Conservation (phyloP, 2,888 invertebrate genomes). For the Tribolium freemani region DNA sequence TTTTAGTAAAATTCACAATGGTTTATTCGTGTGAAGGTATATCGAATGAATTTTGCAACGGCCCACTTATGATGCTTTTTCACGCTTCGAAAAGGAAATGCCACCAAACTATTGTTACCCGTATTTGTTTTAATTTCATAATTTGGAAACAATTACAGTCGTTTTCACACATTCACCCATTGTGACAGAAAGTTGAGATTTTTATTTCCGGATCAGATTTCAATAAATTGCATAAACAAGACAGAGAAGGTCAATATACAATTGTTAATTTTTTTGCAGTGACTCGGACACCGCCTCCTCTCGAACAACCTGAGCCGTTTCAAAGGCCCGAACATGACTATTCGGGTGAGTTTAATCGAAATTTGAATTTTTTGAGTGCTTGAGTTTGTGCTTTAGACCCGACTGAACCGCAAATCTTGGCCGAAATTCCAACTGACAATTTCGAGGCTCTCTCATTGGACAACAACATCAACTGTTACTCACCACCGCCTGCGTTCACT, state of each 20-base stretch:
- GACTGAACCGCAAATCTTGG: constrained; percentile 69
- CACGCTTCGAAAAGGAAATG: constrained; percentile 9
- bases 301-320: constrained; percentile 66
- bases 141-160: neutral
- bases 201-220: neutral
- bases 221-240: neutral
- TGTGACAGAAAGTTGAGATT: neutral
- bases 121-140: constrained; percentile 2
- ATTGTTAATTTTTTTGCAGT: constrained; percentile 70
- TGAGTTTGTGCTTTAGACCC: constrained; percentile 63
- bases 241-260: neutral
- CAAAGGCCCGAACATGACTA: constrained; percentile 68
- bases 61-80: constrained; percentile 4
- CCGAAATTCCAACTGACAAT: constrained; percentile 57
- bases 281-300: constrained; percentile 74
- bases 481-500: constrained; percentile 53
- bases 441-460: constrained; percentile 66
- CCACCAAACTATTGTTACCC: neutral
- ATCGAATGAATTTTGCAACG: constrained; percentile 12
- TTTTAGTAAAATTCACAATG: neutral
- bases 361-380: constrained; percentile 13
- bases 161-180: neutral
- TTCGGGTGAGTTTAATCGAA: constrained; percentile 57
- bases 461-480: constrained; percentile 62
- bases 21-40: neutral